A percentile compares a stretch with the other conserved stretches of the same genome.
Evolutionary conservation across 2,888 invertebrate genomes (phyloP).

Genomic region (Cephus runcator): DNA sequence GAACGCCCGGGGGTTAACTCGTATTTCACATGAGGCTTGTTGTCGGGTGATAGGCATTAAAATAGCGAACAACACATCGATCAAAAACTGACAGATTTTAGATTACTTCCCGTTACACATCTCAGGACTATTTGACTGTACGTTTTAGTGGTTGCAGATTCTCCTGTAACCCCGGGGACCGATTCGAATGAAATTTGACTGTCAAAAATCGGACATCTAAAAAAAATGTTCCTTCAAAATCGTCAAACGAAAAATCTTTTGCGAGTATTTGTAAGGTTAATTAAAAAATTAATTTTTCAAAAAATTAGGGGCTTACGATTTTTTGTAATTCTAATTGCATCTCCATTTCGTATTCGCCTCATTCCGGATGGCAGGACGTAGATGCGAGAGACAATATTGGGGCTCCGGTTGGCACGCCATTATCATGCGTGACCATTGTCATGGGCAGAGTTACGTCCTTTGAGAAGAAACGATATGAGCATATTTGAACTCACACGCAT

Average conservation of each 20-base stretch:
- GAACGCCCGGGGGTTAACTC: constrained; percentile 54
- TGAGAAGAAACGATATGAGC: constrained; percentile 58
- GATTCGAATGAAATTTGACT: not conserved
- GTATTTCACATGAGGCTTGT: constrained; percentile 56
- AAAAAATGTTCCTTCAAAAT: not conserved
- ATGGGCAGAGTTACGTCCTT: constrained; percentile 49
- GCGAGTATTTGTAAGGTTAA: not conserved
- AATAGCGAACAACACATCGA: constrained; percentile 61
- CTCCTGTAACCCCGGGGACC: not conserved
- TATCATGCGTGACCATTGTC: constrained; percentile 63
- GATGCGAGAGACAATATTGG: constrained; percentile 7
- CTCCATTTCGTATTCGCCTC: not conserved
- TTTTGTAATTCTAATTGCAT: not conserved
- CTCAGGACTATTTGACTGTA: not conserved
- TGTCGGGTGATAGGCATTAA: constrained; percentile 60
- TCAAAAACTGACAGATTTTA: constrained; percentile 64
- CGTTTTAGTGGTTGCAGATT: not conserved
- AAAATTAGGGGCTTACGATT: not conserved
- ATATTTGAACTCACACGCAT: constrained; percentile 59
- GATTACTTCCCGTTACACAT: constrained; percentile 41
- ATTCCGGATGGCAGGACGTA: not conserved
- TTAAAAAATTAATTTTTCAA: not conserved
- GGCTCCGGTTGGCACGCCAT: constrained; percentile 52
- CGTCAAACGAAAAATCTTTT: not conserved
- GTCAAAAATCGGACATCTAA: not conserved